Conservation (phyloP, 2,113 vertebrate species). For the human region DNA sequence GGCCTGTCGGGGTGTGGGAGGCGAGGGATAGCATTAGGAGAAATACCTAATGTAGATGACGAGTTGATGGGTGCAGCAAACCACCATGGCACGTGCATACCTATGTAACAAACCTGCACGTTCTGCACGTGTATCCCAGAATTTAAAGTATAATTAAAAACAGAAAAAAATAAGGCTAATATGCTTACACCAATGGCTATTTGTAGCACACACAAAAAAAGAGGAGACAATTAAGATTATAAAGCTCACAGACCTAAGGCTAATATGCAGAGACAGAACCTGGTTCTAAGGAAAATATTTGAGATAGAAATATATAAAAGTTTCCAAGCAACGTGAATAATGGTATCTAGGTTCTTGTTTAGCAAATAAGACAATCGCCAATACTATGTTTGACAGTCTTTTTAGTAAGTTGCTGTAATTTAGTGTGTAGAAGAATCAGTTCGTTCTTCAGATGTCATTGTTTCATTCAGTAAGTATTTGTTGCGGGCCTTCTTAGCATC, state of each 20-base stretch:
- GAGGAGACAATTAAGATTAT: background rate
- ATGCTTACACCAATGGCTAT: background rate
- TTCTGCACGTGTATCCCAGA: no score
- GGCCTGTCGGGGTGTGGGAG: no score
- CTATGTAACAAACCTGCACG: no score
- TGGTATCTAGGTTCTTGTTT: background rate
- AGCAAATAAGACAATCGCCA: background rate
- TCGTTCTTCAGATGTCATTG: background rate
- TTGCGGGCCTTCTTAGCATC: background rate
- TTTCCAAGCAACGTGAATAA: background rate
- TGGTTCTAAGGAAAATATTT: conserved; percentile 3
- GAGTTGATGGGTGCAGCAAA: no score
- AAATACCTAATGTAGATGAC: no score
- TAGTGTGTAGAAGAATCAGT: background rate
- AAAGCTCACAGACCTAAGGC: background rate
- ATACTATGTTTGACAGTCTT: background rate
- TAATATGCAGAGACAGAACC: background rate
- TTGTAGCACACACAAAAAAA: background rate
- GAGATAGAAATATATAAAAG: background rate
- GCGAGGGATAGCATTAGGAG: no score
- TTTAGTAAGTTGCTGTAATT: background rate
- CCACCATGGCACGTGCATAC: no score
- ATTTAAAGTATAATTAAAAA: no score
- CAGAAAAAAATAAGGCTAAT: background rate
- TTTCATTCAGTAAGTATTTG: background rate